Conservation (phyloP, 1,140 invertebrate species). For the Zaprionus taronus region DNA sequence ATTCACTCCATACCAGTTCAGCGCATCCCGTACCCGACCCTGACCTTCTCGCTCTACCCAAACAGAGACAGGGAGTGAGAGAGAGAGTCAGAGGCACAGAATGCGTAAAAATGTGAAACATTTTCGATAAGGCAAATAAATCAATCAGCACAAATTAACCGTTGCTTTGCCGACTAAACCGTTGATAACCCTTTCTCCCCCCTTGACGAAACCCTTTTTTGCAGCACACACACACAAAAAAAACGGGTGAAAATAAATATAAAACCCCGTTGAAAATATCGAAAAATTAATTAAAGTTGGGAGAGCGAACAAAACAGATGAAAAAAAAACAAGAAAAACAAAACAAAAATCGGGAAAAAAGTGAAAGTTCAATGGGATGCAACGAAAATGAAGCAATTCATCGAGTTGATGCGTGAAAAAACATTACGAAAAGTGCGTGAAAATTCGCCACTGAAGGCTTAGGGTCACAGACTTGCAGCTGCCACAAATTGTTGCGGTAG, state of each 20-base stretch:
- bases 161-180: slow-evolving; percentile 31
- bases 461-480: slow-evolving; percentile 54
- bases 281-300: slow-evolving; percentile 74
- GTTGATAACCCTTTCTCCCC: slow-evolving; percentile 48
- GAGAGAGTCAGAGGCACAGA: background rate
- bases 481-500: slow-evolving; percentile 59
- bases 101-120: slow-evolving; percentile 38
- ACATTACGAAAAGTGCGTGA: slow-evolving; percentile 58
- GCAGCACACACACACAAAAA: slow-evolving; percentile 40
- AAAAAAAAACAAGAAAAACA: background rate
- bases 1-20: background rate
- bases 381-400: slow-evolving; percentile 70
- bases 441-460: slow-evolving; percentile 19
- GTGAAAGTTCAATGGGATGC: slow-evolving; percentile 69
- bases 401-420: slow-evolving; percentile 52
- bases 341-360: slow-evolving; percentile 46
- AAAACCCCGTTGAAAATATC: slow-evolving; percentile 43
- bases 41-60: slow-evolving; percentile 5
- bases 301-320: background rate
- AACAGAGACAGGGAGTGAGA: background rate
- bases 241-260: slow-evolving; percentile 41
- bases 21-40: slow-evolving; percentile 6
- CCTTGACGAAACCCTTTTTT: slow-evolving; percentile 19
- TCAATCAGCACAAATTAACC: slow-evolving; percentile 54
- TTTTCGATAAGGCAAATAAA: slow-evolving; percentile 57